Evolutionary conservation across 2,888 invertebrate genomes (phyloP).

Genomic region (Melolontha melolontha): DNA sequence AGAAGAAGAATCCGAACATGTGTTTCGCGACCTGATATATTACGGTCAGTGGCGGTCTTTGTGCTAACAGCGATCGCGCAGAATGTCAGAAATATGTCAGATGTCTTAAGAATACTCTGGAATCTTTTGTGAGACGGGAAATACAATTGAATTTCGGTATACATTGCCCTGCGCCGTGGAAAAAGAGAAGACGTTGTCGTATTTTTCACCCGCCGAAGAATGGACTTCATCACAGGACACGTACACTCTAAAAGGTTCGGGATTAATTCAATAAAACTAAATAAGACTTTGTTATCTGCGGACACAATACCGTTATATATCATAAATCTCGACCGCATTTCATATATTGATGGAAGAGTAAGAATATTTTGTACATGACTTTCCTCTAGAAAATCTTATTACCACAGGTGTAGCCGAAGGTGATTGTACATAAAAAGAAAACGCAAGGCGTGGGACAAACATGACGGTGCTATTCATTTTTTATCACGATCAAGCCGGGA

Average conservation of each 20-base stretch:
- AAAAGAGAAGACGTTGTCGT: constrained; percentile 47
- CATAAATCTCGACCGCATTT: constrained; percentile 34
- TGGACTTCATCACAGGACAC: constrained; percentile 52
- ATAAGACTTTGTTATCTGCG: constrained; percentile 42
- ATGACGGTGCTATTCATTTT: too few species aligned
- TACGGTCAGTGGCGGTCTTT: constrained; percentile 56
- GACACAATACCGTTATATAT: constrained; percentile 26
- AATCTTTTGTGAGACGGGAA: constrained; percentile 51
- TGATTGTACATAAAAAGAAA: too few species aligned
- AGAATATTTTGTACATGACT: not conserved
- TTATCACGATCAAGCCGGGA: too few species aligned
- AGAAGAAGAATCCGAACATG: constrained; percentile 51
- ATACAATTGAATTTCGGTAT: constrained; percentile 57
- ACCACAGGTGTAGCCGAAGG: too few species aligned
- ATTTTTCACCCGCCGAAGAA: constrained; percentile 54
- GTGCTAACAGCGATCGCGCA: constrained; percentile 52
- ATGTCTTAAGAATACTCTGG: constrained; percentile 52
- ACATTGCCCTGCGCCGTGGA: not conserved
- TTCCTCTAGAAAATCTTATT: not conserved
- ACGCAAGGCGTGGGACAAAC: too few species aligned
- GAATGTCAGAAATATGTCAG: constrained; percentile 57
- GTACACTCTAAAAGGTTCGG: constrained; percentile 27
- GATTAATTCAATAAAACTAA: constrained; percentile 46
- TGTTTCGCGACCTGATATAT: constrained; percentile 57
- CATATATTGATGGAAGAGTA: constrained; percentile 1